Evolutionary conservation across 2,888 invertebrate species (phyloP).

Genomic region (Drosophila mercatorum): DNA sequence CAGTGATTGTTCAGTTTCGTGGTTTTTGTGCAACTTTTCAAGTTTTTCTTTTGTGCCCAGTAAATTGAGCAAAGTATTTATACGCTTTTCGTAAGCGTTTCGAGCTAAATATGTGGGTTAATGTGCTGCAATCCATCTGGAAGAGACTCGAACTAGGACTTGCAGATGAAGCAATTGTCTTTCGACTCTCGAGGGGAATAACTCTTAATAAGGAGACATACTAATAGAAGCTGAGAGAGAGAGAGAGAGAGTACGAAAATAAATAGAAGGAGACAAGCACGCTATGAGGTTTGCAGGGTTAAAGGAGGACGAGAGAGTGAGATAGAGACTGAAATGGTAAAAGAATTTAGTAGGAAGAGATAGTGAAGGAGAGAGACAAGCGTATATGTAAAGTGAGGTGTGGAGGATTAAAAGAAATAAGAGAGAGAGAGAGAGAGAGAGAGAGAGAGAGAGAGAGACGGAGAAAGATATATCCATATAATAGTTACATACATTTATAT

Average conservation of each 20-base stretch:
- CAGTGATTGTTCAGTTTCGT: slow-evolving; percentile 58
- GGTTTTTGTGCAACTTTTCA: slow-evolving; percentile 26
- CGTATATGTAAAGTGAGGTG: too few relatives aligned
- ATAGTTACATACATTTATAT: too few relatives aligned
- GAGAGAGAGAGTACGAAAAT: background rate
- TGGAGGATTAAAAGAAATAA: too few relatives aligned
- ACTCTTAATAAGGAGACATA: background rate
- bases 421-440: too few relatives aligned
- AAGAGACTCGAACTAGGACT: slow-evolving; percentile 7
- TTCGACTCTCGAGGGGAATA: background rate
- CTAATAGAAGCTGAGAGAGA: background rate
- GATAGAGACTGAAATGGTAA: too few relatives aligned
- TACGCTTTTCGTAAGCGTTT: slow-evolving; percentile 6
- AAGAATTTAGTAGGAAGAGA: too few relatives aligned
- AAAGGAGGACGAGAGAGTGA: too few relatives aligned
- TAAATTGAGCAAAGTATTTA: slow-evolving; percentile 34
- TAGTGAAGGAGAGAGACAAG: too few relatives aligned
- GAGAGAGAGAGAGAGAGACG: too few relatives aligned
- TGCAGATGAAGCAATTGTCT: slow-evolving; percentile 2
- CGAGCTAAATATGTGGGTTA: slow-evolving; percentile 31
- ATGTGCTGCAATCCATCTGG: slow-evolving; percentile 8
- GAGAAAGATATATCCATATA: too few relatives aligned
- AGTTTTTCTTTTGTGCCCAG: slow-evolving; percentile 41
- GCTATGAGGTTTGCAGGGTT: too few relatives aligned
- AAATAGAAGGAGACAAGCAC: too few relatives aligned